phyloP scores from a whole-genome alignment of 2,888 invertebrate species.

The Nemotelus nigrinus region DNA sequence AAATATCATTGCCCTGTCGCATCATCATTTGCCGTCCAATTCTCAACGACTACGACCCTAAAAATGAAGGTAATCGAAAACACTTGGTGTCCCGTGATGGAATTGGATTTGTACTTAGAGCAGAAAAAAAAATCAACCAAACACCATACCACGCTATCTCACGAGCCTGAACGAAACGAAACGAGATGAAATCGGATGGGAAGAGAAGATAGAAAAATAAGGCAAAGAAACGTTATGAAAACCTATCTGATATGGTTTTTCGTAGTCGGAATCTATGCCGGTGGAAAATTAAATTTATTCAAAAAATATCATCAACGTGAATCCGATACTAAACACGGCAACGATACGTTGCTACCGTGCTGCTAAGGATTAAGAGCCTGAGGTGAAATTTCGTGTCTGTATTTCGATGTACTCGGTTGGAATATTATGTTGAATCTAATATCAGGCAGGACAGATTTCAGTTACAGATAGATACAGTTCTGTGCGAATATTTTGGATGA shows the following conservation, averaged over 20 bases:
- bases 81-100: constrained; percentile 27
- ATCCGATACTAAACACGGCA: constrained; percentile 28
- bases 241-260: constrained; percentile 14
- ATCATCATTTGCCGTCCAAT: neutral
- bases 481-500: neutral
- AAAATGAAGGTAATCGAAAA: constrained; percentile 43
- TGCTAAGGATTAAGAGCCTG: constrained; percentile 21
- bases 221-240: neutral
- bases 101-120: constrained; percentile 33
- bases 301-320: constrained; percentile 37
- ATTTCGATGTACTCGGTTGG: neutral
- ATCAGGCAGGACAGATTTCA: neutral
- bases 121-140: neutral
- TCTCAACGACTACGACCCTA: constrained; percentile 12
- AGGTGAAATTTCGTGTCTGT: constrained; percentile 6
- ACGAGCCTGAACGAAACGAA: neutral
- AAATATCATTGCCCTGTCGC: too few species aligned
- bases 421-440: too few species aligned
- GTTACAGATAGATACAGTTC: neutral
- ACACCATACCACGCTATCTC: neutral
- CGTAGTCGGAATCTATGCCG: constrained; percentile 5
- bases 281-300: constrained; percentile 44
- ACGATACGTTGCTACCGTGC: neutral
- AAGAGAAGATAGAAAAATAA: neutral
- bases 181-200: neutral